phyloP scores from a whole-genome alignment of 2,888 invertebrate species.

The Stenolophus ochropezus region DNA sequence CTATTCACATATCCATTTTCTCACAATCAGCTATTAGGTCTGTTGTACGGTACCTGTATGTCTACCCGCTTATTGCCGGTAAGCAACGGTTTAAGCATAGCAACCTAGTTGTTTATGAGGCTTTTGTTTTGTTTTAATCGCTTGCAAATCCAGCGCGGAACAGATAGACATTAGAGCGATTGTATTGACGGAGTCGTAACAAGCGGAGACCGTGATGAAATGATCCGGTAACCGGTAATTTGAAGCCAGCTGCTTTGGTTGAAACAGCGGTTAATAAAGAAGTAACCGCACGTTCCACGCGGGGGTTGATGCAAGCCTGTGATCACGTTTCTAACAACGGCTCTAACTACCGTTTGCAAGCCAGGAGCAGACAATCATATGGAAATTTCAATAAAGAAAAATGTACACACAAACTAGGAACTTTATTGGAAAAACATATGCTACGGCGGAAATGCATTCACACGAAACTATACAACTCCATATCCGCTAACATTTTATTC shows the following conservation, averaged over 20 bases:
- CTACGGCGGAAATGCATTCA: neutral
- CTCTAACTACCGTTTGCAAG: slow-evolving; percentile 7
- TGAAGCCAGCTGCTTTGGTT: slow-evolving; percentile 53
- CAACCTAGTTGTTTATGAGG: slow-evolving; percentile 9
- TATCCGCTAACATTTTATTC: neutral
- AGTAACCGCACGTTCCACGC: slow-evolving; percentile 53
- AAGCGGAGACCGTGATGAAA: slow-evolving; percentile 47
- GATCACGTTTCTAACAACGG: slow-evolving; percentile 40
- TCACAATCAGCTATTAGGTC: neutral
- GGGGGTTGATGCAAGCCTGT: slow-evolving; percentile 27
- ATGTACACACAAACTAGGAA: neutral
- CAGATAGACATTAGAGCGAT: slow-evolving; percentile 19
- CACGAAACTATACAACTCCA: neutral
- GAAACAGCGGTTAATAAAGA: slow-evolving; percentile 54
- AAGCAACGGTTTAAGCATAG: slow-evolving; percentile 21
- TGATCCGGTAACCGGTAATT: slow-evolving; percentile 56
- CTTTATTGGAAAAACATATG: neutral
- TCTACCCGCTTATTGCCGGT: slow-evolving; percentile 30
- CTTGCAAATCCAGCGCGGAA: slow-evolving; percentile 1
- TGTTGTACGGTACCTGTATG: slow-evolving; percentile 11
- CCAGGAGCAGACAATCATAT: neutral
- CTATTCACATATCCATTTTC: slow-evolving; percentile 1
- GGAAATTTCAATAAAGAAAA: neutral
- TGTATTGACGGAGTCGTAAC: slow-evolving; percentile 21
- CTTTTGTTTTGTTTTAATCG: slow-evolving; percentile 35